phyloP scores from a whole-genome alignment of 2,797 vertebrate species.

The Ceryle rudis region DNA sequence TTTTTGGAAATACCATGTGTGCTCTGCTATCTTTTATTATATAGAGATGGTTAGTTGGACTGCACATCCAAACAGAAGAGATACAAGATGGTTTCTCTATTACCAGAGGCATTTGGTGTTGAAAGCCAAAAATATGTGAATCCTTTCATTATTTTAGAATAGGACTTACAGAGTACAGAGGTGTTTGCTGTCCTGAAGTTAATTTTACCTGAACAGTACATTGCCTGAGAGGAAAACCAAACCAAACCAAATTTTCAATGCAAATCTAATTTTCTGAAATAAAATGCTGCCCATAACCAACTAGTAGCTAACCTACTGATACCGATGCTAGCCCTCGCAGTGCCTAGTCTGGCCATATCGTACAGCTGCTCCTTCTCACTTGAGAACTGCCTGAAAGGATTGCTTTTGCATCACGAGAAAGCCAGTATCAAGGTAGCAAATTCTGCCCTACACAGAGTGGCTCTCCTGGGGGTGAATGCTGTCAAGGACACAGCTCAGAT shows the following conservation, averaged over 20 bases:
- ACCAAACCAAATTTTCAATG: background rate
- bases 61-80: background rate
- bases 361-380: background rate
- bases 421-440: background rate
- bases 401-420: background rate
- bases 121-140: background rate
- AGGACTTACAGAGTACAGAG: background rate
- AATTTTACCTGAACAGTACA: background rate
- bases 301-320: background rate
- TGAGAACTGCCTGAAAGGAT: constrained; percentile 21
- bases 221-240: background rate
- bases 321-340: background rate
- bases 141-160: background rate
- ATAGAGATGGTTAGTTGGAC: background rate
- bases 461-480: background rate
- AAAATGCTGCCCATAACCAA: background rate
- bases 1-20: background rate
- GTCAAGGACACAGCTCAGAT: background rate
- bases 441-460: background rate
- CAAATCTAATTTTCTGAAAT: background rate
- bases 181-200: background rate
- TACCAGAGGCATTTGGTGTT: background rate
- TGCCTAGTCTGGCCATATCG: background rate
- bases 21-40: background rate
- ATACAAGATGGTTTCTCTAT: background rate